Base-by-base conservation (phyloP, 2,888 invertebrate genomes). In the Molanna angustata region DNA sequence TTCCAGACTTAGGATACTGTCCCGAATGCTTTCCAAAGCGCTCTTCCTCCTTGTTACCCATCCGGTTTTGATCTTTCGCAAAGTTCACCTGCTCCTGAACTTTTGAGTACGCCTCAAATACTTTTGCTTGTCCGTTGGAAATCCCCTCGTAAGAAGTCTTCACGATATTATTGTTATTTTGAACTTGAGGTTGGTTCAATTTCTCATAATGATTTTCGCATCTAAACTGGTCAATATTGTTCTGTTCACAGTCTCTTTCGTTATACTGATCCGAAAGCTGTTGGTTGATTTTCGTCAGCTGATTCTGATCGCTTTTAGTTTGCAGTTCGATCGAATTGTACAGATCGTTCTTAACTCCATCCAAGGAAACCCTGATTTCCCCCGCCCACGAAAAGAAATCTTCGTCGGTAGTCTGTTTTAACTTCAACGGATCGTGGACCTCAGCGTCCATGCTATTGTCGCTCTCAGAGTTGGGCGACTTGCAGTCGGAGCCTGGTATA, bases 401-500 rank as follows among this genome's bases (percentile, higher is more conserved):
- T 13, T 51, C 49, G 18, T 57, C 57, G 16, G 51, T 39, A n/a
- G 51, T 41, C 11, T 53, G 49, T 22, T 59, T 59, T 4, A 56
- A 22, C 17, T 59, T 59, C 37, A 58, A 20, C 7, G 37, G 35
- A 14, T 54, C 55, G 18, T 48, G 49, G 11, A 56, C 54, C 20
- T 52, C 54, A 32, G 54, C 48, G 33, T 59, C 59, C 59, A 59
- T 59, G 37, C 58, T 58, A 51, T 42, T 47, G 37, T 56, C 54
- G 32, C 56, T 52, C 4, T 35, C 47, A 6, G 51, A 52, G 18
- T 35, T 17, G 2, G 33, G 44, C 11, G 48, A 42, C 7, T 17
- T 13, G 19, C 18, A 22, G 21, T 13, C 44, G 17, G 31, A 22
- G 9, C 37, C 44, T 19, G 39, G 42, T 13, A 42, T 31, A 14